Evolutionary conservation across 2,888 invertebrate species (phyloP).

Genomic region (Coleophora deauratella): DNA sequence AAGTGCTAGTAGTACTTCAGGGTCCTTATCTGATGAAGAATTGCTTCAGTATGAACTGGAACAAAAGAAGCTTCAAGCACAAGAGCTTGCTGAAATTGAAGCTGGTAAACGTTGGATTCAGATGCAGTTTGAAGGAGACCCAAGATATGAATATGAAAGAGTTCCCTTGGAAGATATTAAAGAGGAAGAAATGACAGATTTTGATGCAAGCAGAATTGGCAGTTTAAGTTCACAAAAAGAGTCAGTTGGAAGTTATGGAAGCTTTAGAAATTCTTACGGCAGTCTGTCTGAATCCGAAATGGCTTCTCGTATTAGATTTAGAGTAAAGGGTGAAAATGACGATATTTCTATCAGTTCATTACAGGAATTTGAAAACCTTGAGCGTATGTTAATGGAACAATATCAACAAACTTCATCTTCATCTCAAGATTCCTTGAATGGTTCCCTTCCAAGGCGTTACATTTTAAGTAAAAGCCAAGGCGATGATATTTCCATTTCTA

Average conservation of each 20-base stretch:
- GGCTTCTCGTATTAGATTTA: conserved; percentile 86
- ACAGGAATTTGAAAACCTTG: conserved; percentile 95
- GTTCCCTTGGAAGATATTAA: conserved; percentile 93
- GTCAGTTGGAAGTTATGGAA: conserved; percentile 85
- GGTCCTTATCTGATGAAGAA: conserved; percentile 76
- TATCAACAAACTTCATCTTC: conserved; percentile 81
- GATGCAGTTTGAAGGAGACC: conserved; percentile 88
- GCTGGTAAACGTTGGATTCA: conserved; percentile 92
- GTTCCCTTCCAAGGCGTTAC: conserved; percentile 84
- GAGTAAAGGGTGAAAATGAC: conserved; percentile 90
- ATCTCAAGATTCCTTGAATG: conserved; percentile 90
- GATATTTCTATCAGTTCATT: conserved; percentile 94
- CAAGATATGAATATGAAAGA: conserved; percentile 85
- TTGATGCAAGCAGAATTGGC: conserved; percentile 85
- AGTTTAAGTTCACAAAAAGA: conserved; percentile 85
- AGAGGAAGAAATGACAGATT: conserved; percentile 92
- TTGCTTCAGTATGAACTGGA: conserved; percentile 79
- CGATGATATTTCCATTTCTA: conserved; percentile 90
- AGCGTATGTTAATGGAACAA: conserved; percentile 88
- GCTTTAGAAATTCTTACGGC: conserved; percentile 90
- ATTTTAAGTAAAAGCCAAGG: conserved; percentile 82
- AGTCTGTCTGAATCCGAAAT: conserved; percentile 95
- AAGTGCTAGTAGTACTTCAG: conserved; percentile 72
- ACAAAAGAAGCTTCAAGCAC: conserved; percentile 68
- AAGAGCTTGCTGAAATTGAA: conserved; percentile 74